Evolutionary conservation across 2,797 vertebrate species (phyloP).

Genomic region (Anableps anableps): DNA sequence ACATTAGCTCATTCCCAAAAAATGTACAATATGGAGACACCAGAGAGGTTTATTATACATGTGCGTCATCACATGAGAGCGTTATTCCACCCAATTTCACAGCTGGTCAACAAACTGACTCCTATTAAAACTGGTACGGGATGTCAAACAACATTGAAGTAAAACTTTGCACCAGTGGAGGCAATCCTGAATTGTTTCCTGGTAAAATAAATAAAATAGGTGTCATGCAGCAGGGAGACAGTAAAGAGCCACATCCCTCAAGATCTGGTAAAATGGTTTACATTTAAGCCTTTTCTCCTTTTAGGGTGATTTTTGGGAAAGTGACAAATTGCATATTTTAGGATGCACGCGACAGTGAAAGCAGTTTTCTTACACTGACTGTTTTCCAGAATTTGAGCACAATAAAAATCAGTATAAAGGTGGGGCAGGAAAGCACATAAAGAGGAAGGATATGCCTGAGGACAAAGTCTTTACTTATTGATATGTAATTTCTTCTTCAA

Average conservation of each 20-base stretch:
- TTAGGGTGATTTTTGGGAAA: not conserved
- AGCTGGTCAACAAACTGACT: not conserved
- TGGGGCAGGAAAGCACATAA: not conserved
- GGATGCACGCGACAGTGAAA: slow-evolving; percentile 9
- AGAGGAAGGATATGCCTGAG: slow-evolving; percentile 64
- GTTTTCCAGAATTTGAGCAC: not conserved
- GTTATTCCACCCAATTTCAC: not conserved
- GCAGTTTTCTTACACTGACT: not conserved
- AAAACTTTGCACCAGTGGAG: not conserved
- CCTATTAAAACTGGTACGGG: not conserved
- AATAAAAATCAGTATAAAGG: slow-evolving; percentile 1
- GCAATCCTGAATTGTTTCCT: not conserved
- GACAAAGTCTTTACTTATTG: slow-evolving; percentile 49
- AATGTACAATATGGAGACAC: not conserved
- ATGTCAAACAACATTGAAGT: not conserved
- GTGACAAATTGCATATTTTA: slow-evolving; percentile 31
- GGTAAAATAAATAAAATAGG: not conserved
- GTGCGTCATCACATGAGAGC: not conserved
- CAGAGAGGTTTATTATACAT: not conserved
- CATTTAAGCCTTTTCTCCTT: not conserved
- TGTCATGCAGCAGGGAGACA: not conserved
- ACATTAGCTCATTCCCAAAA: not conserved
- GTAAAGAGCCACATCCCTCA: not conserved
- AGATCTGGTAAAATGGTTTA: not conserved
- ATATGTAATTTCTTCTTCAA: slow-evolving; percentile 69